Conservation (phyloP, 2,888 invertebrate species). For the Lepidochrysops patricia region DNA sequence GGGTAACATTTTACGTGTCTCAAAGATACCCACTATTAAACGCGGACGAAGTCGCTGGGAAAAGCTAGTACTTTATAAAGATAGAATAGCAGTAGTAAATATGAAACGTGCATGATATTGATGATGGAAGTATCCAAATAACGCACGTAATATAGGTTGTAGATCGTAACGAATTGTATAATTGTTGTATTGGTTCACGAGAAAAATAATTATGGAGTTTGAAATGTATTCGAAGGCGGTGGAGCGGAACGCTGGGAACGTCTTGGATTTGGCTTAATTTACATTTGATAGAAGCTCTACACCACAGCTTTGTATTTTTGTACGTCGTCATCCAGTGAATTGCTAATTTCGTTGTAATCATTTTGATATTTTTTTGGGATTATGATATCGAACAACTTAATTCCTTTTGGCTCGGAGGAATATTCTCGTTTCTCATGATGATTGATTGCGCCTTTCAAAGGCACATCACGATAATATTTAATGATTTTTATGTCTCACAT, state of each 20-base stretch:
- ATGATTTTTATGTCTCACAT: no score
- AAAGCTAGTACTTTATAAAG: no score
- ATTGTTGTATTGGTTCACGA: conserved; percentile 67
- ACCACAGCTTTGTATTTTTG: conserved; percentile 25
- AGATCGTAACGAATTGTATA: conserved; percentile 62
- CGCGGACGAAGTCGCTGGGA: no score
- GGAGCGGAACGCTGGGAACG: conserved; percentile 68
- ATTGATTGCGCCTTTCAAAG: neutral
- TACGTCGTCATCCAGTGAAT: neutral
- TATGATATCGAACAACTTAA: neutral
- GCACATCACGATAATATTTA: no score
- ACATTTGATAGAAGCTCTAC: conserved; percentile 56
- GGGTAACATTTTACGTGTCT: no score
- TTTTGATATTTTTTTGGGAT: neutral
- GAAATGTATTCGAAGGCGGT: conserved; percentile 53
- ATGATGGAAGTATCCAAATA: conserved; percentile 19
- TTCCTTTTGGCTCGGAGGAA: neutral
- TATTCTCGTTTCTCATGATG: neutral
- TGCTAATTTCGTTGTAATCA: neutral
- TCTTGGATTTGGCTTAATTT: conserved; percentile 56
- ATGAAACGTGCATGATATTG: conserved; percentile 17
- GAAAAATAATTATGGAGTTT: conserved; percentile 64
- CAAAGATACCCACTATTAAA: no score
- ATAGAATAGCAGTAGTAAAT: no score
- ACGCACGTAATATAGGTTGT: conserved; percentile 38